phyloP scores from a whole-genome alignment of 2,113 vertebrate species.

The Labrus mixtus region DNA sequence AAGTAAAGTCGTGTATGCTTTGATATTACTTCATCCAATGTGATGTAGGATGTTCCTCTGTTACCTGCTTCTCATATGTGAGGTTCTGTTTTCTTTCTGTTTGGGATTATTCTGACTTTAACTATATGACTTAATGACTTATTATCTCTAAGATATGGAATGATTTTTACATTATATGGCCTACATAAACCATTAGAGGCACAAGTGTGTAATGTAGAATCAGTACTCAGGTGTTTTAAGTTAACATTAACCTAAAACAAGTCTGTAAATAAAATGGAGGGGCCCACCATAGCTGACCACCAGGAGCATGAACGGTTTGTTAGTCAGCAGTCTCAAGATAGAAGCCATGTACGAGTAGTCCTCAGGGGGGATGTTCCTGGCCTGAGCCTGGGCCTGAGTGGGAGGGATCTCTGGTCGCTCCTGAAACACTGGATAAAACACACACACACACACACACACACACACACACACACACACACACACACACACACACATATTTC shows the following conservation, averaged over 20 bases:
- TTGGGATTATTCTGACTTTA: too few species aligned
- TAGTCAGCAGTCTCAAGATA: conserved; percentile 86
- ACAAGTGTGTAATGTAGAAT: too few species aligned
- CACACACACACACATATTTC: conserved; percentile 24
- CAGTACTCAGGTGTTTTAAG: too few species aligned
- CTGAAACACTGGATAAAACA: conserved; percentile 88
- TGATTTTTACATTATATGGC: too few species aligned
- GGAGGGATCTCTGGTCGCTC: conserved; percentile 90
- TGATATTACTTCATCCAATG: not conserved
- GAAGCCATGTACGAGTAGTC: conserved; percentile 89
- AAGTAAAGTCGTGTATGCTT: not conserved
- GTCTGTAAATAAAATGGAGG: not conserved
- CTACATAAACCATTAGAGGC: too few species aligned
- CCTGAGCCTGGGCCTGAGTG: conserved; percentile 87
- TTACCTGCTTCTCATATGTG: too few species aligned
- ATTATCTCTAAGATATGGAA: too few species aligned
- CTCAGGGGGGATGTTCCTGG: conserved; percentile 70
- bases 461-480: conserved; percentile 29
- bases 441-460: conserved; percentile 32
- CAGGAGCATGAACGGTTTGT: conserved; percentile 91
- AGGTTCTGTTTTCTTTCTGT: too few species aligned
- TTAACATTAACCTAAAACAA: too few species aligned
- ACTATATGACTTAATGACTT: too few species aligned
- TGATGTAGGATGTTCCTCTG: too few species aligned
- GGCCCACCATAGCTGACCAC: conserved; percentile 91